Evolutionary conservation across 1,140 invertebrate species (phyloP).

Genomic region (Aporrectodea caliginosa): DNA sequence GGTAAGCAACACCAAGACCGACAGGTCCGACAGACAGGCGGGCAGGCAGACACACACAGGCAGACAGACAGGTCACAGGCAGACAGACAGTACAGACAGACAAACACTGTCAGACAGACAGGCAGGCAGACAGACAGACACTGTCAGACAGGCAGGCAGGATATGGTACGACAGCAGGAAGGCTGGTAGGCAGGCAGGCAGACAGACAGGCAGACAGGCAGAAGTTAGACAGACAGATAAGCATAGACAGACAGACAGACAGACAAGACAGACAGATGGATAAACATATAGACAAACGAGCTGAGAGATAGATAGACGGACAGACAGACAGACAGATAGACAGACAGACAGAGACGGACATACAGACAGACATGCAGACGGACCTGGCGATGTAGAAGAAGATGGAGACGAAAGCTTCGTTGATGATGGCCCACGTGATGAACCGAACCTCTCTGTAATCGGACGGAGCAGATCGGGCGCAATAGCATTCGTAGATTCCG

Average conservation of each 20-base stretch:
- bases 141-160: background rate
- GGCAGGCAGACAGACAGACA: too few species aligned
- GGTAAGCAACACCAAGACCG: too few species aligned
- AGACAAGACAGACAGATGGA: too few species aligned
- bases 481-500: conserved; percentile 76
- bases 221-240: background rate
- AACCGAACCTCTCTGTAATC: conserved; percentile 73
- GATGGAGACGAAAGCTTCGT: conserved; percentile 70
- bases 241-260: too few species aligned
- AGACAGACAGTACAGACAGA: background rate
- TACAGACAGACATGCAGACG: too few species aligned
- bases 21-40: too few species aligned
- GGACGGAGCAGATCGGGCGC: conserved; percentile 74
- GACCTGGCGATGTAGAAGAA: conserved; percentile 66
- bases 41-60: too few species aligned
- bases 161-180: background rate
- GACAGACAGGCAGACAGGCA: background rate
- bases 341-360: too few species aligned
- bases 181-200: background rate
- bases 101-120: too few species aligned
- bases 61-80: background rate
- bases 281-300: too few species aligned
- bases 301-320: too few species aligned
- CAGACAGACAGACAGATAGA: too few species aligned
- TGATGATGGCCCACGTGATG: conserved; percentile 69